Evolutionary conservation across 2,797 vertebrate genomes (phyloP).

Genomic region (Rhinophrynus dorsalis): DNA sequence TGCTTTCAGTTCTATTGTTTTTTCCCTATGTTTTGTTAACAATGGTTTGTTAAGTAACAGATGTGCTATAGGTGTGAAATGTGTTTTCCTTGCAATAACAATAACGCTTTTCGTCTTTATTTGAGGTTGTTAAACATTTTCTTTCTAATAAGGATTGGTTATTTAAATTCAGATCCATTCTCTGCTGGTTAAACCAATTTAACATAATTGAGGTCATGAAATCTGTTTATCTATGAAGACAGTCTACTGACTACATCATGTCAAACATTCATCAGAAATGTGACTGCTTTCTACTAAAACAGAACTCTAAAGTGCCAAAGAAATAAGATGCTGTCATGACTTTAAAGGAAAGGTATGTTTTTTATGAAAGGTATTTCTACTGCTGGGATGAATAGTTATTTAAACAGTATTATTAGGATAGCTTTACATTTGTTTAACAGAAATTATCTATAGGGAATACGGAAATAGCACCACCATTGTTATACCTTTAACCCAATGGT

Average conservation of each 20-base stretch:
- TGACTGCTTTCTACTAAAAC: constrained; percentile 1
- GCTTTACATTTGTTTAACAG: no score
- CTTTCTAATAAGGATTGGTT: constrained; percentile 6
- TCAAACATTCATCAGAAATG: constrained; percentile 15
- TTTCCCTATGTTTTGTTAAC: no score
- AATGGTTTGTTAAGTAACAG: no score
- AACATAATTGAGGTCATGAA: constrained; percentile 31
- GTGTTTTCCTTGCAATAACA: neutral
- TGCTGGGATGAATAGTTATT: no score
- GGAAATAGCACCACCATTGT: no score
- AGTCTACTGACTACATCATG: constrained; percentile 17
- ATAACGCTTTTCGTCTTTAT: neutral
- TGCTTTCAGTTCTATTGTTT: no score
- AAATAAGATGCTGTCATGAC: no score
- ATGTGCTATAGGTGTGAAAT: neutral
- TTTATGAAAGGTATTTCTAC: no score
- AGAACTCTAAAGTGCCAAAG: constrained; percentile 18
- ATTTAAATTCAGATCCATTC: constrained; percentile 23
- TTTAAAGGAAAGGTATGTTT: no score
- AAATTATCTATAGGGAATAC: no score
- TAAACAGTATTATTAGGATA: no score
- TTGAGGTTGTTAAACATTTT: constrained; percentile 28
- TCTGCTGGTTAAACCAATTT: constrained; percentile 36
- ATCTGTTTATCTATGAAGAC: constrained; percentile 31
- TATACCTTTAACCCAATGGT: no score